Percentiles rank a stretch among this genome's conserved stretches.
Conservation (phyloP, 1,140 invertebrate genomes). For the Ylistrum balloti region DNA sequence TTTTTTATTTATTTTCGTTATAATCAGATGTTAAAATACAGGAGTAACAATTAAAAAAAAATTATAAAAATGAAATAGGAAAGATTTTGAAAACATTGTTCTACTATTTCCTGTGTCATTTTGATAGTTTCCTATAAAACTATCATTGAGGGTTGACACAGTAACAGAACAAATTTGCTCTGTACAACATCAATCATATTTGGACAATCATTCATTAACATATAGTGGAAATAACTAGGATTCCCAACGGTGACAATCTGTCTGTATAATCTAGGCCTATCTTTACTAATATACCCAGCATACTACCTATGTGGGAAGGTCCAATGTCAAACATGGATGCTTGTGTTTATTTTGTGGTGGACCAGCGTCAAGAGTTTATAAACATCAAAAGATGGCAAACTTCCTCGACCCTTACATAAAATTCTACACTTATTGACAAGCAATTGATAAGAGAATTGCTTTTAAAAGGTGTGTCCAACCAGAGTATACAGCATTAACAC, state of each 20-base stretch:
- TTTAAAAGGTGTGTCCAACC: background rate
- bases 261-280: background rate
- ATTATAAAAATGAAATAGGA: no score
- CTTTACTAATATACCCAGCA: background rate
- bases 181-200: no score
- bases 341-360: background rate
- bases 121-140: no score
- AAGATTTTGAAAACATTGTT: no score
- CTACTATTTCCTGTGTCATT: no score
- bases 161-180: no score
- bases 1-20: no score
- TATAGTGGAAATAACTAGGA: no score
- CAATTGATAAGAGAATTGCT: slow-evolving; percentile 2
- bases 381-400: slow-evolving; percentile 16
- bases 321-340: background rate
- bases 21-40: no score
- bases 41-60: no score
- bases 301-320: background rate
- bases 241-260: background rate
- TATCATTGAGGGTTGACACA: no score
- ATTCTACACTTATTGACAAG: background rate
- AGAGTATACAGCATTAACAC: background rate
- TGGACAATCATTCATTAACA: no score
- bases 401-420: background rate
- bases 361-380: background rate